phyloP scores from a whole-genome alignment of 2,113 vertebrate species.

The Gulo gulo region DNA sequence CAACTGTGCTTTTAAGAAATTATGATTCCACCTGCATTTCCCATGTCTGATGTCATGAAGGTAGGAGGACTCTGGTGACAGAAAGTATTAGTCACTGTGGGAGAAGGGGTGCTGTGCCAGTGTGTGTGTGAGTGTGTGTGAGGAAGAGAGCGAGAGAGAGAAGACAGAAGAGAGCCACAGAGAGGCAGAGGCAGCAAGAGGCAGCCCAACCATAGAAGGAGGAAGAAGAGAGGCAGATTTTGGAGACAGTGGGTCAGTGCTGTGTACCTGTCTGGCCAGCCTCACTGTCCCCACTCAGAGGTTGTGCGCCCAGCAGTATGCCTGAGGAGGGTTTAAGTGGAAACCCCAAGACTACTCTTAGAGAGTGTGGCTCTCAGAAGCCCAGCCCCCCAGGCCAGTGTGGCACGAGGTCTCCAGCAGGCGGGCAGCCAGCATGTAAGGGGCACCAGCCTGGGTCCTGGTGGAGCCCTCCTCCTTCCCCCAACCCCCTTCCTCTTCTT shows the following conservation, averaged over 20 bases:
- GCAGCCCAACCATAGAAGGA: neutral
- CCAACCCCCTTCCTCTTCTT: rapidly evolving
- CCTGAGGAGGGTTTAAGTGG: neutral
- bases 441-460: neutral
- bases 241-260: neutral
- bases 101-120: neutral
- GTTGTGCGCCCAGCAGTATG: no score
- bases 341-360: neutral
- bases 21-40: neutral
- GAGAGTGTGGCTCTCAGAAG: neutral
- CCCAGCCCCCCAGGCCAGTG: neutral
- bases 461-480: neutral
- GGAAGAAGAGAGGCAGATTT: neutral
- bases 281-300: neutral
- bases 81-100: neutral
- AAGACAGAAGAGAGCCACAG: neutral
- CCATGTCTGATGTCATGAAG: neutral
- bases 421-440: neutral
- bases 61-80: neutral
- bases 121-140: neutral
- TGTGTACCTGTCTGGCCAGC: neutral
- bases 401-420: neutral
- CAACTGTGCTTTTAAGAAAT: neutral
- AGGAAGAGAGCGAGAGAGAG: neutral
- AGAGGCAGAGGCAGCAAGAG: neutral